phyloP scores from a whole-genome alignment of 2,797 vertebrate species.

The Coracias cyanogaster region DNA sequence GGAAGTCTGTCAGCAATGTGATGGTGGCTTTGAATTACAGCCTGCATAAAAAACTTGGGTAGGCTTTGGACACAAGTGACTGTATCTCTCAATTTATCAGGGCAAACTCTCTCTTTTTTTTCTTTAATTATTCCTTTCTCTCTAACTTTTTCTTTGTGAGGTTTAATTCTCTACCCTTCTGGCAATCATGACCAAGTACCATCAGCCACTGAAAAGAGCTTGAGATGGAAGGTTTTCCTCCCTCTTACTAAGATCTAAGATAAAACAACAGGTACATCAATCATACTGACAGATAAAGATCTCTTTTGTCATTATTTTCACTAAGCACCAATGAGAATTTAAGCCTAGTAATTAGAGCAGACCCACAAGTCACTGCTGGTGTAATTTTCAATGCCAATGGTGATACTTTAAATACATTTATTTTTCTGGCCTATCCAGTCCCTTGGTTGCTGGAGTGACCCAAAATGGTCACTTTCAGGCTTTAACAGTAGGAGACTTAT shows the following conservation, averaged over 20 bases:
- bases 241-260: neutral
- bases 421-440: neutral
- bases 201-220: neutral
- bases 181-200: neutral
- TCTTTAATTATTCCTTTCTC: neutral
- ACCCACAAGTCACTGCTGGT: neutral
- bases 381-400: neutral
- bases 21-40: neutral
- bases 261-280: neutral
- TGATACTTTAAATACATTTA: neutral
- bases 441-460: neutral
- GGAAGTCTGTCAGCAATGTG: neutral
- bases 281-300: neutral
- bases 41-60: neutral
- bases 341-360: neutral
- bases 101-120: neutral
- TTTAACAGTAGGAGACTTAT: neutral
- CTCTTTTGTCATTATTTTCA: neutral
- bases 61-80: neutral
- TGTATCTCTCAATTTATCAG: neutral
- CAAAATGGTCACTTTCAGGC: neutral
- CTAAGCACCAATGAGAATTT: neutral
- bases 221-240: neutral
- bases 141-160: neutral
- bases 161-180: neutral